Percentiles rank a stretch among this genome's conserved stretches.
phyloP scores from a whole-genome alignment of 2,888 invertebrate genomes.

The Falcaria lacertinaria region DNA sequence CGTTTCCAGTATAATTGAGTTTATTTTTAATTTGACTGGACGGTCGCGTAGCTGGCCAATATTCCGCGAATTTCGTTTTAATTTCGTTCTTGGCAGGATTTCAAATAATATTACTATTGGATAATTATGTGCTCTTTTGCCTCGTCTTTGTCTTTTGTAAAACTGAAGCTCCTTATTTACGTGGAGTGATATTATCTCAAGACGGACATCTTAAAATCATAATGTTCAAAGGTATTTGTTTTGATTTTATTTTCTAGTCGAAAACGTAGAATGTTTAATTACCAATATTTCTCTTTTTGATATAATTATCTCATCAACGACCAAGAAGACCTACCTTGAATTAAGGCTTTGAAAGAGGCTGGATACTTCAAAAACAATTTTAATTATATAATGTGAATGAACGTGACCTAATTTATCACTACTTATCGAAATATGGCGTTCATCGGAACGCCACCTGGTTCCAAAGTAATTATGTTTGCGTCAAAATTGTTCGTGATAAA shows the following conservation, averaged over 20 bases:
- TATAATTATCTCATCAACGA: no score
- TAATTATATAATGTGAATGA: no score
- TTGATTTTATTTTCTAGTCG: no score
- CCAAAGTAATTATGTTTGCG: not conserved
- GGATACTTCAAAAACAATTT: no score
- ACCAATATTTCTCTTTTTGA: no score
- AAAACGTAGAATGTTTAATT: no score
- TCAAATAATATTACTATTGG: slow-evolving; percentile 26
- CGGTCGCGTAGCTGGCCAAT: slow-evolving; percentile 11
- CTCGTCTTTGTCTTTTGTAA: not conserved
- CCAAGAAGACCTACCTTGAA: no score
- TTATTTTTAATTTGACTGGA: slow-evolving; percentile 39
- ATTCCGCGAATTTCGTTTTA: slow-evolving; percentile 31
- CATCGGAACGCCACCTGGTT: not conserved
- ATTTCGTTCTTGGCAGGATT: slow-evolving; percentile 30
- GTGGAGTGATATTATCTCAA: no score
- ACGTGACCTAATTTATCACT: not conserved
- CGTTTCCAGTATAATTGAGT: slow-evolving; percentile 32
- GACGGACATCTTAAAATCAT: no score
- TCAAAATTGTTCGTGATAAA: not conserved
- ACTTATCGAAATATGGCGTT: not conserved
- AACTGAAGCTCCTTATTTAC: not conserved
- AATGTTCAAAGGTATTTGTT: no score
- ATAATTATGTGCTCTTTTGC: slow-evolving; percentile 10
- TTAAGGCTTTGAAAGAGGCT: no score